These are phyloP conservation scores for Tragelaphus scriptus DNA, from an alignment of 2,113 vertebrate genomes.

Conservation along the genomic window DNA sequence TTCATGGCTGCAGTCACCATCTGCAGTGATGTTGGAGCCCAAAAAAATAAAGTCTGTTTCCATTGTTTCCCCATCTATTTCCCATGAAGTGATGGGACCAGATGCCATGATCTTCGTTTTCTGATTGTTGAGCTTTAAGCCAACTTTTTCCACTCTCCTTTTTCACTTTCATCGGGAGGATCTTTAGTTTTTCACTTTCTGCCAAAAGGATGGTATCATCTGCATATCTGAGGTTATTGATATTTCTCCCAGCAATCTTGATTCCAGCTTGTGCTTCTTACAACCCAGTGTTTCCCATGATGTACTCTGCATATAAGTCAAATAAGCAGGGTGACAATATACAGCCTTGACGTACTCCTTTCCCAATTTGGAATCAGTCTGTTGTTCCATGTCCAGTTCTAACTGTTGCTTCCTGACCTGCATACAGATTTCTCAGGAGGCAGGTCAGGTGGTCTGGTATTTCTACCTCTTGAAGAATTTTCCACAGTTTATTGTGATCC, in stretches of 20 bases:
- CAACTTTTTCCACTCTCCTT: background rate
- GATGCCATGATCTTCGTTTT: background rate
- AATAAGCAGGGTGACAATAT: background rate
- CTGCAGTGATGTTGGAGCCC: background rate
- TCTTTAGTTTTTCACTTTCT: too few species aligned
- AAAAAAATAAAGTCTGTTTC: fast-evolving
- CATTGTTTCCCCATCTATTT: background rate
- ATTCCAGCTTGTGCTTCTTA: too few species aligned
- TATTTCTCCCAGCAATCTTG: too few species aligned
- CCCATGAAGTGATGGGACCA: background rate
- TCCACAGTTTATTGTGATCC: background rate
- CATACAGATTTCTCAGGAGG: background rate
- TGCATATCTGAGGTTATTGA: too few species aligned
- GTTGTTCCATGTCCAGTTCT: too few species aligned
- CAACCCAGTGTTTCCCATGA: too few species aligned
- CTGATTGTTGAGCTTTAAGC: background rate
- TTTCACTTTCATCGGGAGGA: too few species aligned
- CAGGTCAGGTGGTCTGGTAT: background rate
- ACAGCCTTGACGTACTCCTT: background rate
- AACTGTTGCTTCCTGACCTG: too few species aligned
- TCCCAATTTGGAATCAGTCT: background rate
- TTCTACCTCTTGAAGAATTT: background rate
- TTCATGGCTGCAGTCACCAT: background rate
- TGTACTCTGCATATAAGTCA: too few species aligned
- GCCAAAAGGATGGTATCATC: too few species aligned